These are phyloP conservation scores for Anarhynchus alexandrinus DNA, from an alignment of 2,113 vertebrate genomes.

Conservation along the genomic window DNA sequence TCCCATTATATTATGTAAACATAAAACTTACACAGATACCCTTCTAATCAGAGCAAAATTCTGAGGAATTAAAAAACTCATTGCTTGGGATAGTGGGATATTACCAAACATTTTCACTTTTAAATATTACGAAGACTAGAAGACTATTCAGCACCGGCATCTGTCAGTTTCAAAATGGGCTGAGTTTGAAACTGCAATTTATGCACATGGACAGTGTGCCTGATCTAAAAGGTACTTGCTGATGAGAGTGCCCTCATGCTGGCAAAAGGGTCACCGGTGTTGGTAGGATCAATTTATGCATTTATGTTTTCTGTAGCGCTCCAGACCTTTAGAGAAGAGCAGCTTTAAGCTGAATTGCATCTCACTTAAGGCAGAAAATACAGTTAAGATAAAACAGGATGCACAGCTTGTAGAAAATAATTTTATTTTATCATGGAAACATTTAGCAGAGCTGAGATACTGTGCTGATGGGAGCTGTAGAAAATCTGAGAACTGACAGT, in stretches of 20 bases:
- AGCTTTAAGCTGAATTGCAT: background rate
- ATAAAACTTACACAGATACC: background rate
- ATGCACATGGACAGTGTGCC: background rate
- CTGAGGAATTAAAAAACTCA: background rate
- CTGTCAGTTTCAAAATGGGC: background rate
- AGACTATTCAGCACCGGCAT: background rate
- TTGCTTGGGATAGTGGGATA: background rate
- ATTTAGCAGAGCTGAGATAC: constrained; percentile 12
- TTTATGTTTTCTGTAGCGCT: background rate
- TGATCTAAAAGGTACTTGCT: background rate
- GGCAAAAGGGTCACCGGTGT: background rate
- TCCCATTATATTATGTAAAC: background rate
- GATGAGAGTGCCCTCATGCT: background rate
- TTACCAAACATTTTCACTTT: background rate
- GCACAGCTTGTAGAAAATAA: background rate
- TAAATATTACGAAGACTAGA: background rate
- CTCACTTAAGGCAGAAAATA: constrained; percentile 16
- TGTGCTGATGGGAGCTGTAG: background rate
- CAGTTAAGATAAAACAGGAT: background rate
- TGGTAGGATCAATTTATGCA: background rate
- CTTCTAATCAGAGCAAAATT: background rate
- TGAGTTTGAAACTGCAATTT: background rate
- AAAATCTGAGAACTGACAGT: constrained; percentile 3
- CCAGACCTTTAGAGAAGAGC: background rate
- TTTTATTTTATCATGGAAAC: background rate